Conservation (phyloP, 2,113 vertebrate genomes). For the Psilopsiagon aymara region DNA sequence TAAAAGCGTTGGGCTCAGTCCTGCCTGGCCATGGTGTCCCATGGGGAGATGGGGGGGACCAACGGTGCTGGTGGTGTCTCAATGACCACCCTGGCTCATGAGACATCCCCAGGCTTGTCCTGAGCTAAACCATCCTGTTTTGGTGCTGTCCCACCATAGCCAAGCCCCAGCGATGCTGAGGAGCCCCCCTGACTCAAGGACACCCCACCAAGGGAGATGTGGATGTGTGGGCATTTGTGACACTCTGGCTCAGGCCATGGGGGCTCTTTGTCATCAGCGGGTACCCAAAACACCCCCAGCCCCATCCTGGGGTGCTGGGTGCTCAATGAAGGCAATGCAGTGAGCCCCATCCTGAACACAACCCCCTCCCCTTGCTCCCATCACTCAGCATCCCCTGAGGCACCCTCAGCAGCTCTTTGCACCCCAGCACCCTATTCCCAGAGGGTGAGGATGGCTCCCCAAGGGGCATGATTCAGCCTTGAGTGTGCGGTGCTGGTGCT, state of each 20-base stretch:
- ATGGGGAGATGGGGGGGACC: rapidly evolving
- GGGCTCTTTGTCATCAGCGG: neutral
- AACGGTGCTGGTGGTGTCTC: neutral
- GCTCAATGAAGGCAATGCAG: neutral
- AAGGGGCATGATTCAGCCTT: neutral
- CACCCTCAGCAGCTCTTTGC: neutral
- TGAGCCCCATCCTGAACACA: neutral
- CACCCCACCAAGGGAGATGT: rapidly evolving
- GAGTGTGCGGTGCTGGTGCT: neutral
- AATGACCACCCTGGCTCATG: rapidly evolving
- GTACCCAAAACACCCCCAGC: neutral
- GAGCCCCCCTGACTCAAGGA: neutral
- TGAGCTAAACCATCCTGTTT: neutral
- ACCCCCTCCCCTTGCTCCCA: neutral
- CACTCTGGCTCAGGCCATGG: neutral
- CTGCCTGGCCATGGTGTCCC: neutral
- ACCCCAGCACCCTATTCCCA: rapidly evolving
- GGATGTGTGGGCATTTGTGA: neutral
- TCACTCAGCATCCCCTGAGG: neutral
- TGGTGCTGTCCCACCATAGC: neutral
- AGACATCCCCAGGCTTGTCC: neutral
- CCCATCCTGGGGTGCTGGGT: neutral
- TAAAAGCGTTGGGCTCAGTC: neutral
- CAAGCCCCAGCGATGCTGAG: neutral
- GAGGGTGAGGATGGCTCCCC: neutral